A percentile compares a stretch with the other conserved stretches of the same genome.
phyloP scores from a whole-genome alignment of 1,140 invertebrate genomes.

The Tribolium castaneum region DNA sequence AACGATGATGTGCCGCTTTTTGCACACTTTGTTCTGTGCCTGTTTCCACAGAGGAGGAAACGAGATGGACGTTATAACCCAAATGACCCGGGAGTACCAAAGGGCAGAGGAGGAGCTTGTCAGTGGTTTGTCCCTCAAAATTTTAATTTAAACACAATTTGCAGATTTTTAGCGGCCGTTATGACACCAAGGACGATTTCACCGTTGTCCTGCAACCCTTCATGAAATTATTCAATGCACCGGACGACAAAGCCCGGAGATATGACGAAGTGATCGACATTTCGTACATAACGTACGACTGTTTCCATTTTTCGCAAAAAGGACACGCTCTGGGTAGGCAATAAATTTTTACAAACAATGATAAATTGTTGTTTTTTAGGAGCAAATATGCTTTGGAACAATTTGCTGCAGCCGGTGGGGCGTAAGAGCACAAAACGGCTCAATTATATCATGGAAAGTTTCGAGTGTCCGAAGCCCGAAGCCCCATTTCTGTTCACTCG shows the following conservation, averaged over 20 bases:
- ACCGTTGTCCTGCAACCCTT: slow-evolving; percentile 78
- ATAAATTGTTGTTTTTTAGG: slow-evolving; percentile 63
- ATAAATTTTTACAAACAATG: not conserved
- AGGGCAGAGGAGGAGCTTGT: slow-evolving; percentile 72
- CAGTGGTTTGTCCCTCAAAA: slow-evolving; percentile 46
- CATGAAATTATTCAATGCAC: slow-evolving; percentile 69
- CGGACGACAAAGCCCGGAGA: slow-evolving; percentile 57
- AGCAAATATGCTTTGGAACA: slow-evolving; percentile 80
- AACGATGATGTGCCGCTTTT: slow-evolving; percentile 74
- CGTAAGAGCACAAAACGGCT: slow-evolving; percentile 70
- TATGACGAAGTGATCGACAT: slow-evolving; percentile 70
- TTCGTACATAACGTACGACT: slow-evolving; percentile 79
- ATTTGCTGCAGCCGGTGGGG: slow-evolving; percentile 77
- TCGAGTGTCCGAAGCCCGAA: slow-evolving; percentile 69
- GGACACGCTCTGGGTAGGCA: slow-evolving; percentile 71
- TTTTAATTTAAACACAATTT: slow-evolving; percentile 45
- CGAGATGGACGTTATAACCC: slow-evolving; percentile 69
- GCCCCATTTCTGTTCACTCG: slow-evolving; percentile 77
- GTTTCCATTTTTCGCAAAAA: slow-evolving; percentile 82
- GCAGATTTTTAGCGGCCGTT: slow-evolving; percentile 70
- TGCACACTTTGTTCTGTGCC: slow-evolving; percentile 78
- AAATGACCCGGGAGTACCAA: slow-evolving; percentile 73
- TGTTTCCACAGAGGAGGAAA: slow-evolving; percentile 74
- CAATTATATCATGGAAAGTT: slow-evolving; percentile 69
- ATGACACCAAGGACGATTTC: slow-evolving; percentile 72